Evolutionary conservation across 2,113 vertebrate species (phyloP).

Genomic region (Neogobius melanostomus): DNA sequence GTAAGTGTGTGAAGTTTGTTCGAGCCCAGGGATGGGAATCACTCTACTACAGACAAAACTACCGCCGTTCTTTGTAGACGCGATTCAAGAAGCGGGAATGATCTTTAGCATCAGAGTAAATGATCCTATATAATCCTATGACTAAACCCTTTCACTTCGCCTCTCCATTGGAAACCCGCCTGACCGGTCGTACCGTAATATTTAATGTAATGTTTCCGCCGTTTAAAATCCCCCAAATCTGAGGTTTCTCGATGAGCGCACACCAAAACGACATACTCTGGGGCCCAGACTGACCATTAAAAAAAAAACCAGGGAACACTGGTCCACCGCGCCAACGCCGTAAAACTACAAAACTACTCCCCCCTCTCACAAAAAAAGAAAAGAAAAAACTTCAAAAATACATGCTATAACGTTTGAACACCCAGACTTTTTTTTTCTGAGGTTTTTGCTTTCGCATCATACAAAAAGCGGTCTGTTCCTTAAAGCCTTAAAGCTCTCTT

Average conservation of each 20-base stretch:
- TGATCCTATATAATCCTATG: neutral
- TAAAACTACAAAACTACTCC: constrained; percentile 75
- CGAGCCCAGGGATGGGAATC: too few species aligned
- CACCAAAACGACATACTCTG: constrained; percentile 56
- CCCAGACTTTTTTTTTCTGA: constrained; percentile 51
- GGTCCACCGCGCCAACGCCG: constrained; percentile 72
- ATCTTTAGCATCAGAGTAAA: too few species aligned
- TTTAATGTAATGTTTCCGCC: constrained; percentile 85
- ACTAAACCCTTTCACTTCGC: constrained; percentile 24
- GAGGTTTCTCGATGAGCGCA: constrained; percentile 75
- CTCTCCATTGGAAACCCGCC: constrained; percentile 64
- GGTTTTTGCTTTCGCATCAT: constrained; percentile 59
- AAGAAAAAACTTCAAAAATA: constrained; percentile 79
- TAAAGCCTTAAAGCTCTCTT: constrained; percentile 64
- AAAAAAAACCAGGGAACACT: constrained; percentile 75
- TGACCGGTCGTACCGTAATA: constrained; percentile 52
- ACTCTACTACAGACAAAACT: too few species aligned
- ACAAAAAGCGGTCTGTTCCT: constrained; percentile 78
- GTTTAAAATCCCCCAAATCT: constrained; percentile 74
- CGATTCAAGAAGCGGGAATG: too few species aligned
- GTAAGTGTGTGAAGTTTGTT: too few species aligned
- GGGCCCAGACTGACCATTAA: constrained; percentile 80
- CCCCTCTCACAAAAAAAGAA: too few species aligned
- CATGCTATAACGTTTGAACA: constrained; percentile 78
- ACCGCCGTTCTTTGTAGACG: too few species aligned